Evolutionary conservation across 2,113 vertebrate species (phyloP).

Genomic region (Tamias sibiricus): DNA sequence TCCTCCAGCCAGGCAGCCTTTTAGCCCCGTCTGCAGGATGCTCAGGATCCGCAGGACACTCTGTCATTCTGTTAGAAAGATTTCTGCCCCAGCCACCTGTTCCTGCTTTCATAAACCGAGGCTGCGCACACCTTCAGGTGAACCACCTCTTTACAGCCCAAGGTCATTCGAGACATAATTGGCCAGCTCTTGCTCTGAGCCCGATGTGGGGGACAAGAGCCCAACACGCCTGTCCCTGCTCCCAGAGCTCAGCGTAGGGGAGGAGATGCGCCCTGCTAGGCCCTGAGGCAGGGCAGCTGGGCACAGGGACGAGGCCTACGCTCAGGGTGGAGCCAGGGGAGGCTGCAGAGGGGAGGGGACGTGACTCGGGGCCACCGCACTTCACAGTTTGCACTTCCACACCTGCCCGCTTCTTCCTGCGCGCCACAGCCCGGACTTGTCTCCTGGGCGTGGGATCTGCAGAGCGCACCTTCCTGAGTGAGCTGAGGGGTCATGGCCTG

Average conservation of each 20-base stretch:
- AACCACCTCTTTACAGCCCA: conserved; percentile 5
- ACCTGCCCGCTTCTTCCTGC: not conserved
- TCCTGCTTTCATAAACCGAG: not conserved
- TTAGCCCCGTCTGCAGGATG: not conserved
- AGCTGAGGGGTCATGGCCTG: not conserved
- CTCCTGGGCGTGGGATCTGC: not conserved
- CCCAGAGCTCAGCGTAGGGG: not conserved
- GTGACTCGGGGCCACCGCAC: too few relatives aligned
- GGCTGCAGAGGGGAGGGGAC: not conserved
- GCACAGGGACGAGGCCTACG: not conserved
- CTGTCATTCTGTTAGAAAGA: not conserved
- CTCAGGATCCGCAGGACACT: not conserved
- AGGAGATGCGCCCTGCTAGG: not conserved
- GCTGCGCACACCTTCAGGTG: not conserved
- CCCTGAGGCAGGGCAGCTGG: not conserved
- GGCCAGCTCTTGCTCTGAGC: not conserved
- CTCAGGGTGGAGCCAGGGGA: not conserved
- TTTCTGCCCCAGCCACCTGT: not conserved
- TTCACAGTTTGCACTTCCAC: not conserved
- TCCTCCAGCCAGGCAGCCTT: not conserved
- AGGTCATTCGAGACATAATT: conserved; percentile 31
- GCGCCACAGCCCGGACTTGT: not conserved
- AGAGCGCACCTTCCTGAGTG: not conserved
- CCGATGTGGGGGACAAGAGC: not conserved
- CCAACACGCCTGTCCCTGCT: not conserved